These are phyloP conservation scores for Anadara kagoshimensis DNA, from an alignment of 1,140 invertebrate genomes.

Conservation along the genomic window DNA sequence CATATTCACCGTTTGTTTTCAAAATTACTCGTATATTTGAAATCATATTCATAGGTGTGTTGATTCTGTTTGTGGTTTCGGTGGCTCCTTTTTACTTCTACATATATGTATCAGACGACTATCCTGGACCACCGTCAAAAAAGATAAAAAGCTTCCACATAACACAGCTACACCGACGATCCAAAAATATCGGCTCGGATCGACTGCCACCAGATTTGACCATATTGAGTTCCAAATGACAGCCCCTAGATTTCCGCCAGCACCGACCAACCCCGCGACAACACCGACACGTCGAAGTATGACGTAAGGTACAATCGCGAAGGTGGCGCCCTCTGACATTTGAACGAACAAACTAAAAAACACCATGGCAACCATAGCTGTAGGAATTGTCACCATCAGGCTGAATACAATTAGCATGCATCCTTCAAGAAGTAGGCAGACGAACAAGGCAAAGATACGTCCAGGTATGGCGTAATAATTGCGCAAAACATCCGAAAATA, in stretches of 20 bases:
- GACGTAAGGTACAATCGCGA: not conserved
- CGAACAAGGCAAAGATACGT: not conserved
- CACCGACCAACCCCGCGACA: not conserved
- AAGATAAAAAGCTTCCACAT: not conserved
- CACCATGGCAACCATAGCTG: not conserved
- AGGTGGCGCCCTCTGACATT: not conserved
- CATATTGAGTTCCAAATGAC: conserved; percentile 5
- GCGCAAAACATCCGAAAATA: conserved; percentile 4
- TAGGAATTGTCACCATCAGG: not conserved
- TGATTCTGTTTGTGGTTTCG: too few relatives aligned
- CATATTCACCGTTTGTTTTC: too few relatives aligned
- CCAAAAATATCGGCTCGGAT: conserved; percentile 8
- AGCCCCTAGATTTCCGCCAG: conserved; percentile 12
- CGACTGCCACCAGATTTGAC: not conserved
- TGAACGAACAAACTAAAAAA: not conserved
- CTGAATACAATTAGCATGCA: conserved; percentile 1
- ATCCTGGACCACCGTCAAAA: not conserved
- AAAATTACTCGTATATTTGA: too few relatives aligned
- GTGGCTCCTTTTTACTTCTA: too few relatives aligned
- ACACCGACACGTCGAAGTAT: not conserved
- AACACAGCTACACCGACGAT: not conserved
- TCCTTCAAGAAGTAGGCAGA: not conserved
- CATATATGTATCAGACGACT: too few relatives aligned
- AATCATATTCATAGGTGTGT: too few relatives aligned
- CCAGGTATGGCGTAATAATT: not conserved